Conservation (phyloP, 1,140 invertebrate genomes). For the Anoplophora glabripennis region DNA sequence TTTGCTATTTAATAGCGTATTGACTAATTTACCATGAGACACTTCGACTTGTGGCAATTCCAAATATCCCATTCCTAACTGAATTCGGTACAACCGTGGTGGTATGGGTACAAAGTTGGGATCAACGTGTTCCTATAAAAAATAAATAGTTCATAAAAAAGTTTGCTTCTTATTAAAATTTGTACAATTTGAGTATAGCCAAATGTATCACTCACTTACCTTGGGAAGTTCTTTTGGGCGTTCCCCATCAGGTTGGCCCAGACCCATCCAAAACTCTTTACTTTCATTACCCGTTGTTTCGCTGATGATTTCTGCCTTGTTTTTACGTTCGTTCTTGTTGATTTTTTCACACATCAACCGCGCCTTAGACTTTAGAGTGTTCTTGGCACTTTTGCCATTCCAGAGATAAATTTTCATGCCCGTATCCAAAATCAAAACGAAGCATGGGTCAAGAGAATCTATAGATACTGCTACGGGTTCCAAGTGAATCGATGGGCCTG, state of each 20-base stretch:
- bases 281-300: conserved; percentile 81
- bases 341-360: conserved; percentile 96
- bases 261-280: conserved; percentile 76
- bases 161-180: background rate
- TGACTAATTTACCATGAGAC: conserved; percentile 70
- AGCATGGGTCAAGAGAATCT: conserved; percentile 81
- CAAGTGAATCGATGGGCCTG: conserved; percentile 85
- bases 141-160: conserved; percentile 6
- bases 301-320: conserved; percentile 85
- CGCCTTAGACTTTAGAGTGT: conserved; percentile 92
- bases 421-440: conserved; percentile 89
- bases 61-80: conserved; percentile 96
- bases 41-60: conserved; percentile 95
- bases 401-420: conserved; percentile 88
- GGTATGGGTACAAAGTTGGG: conserved; percentile 71
- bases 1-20: conserved; percentile 80
- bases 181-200: background rate
- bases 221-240: conserved; percentile 33
- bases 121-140: conserved; percentile 74
- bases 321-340: conserved; percentile 98
- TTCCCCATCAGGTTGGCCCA: conserved; percentile 57
- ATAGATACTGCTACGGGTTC: conserved; percentile 77
- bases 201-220: conserved; percentile 25
- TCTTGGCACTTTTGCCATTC: conserved; percentile 90
- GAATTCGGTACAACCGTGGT: conserved; percentile 90